Evolutionary conservation across 2,888 invertebrate genomes (phyloP).

Genomic region (Caenorhabditis becei): DNA sequence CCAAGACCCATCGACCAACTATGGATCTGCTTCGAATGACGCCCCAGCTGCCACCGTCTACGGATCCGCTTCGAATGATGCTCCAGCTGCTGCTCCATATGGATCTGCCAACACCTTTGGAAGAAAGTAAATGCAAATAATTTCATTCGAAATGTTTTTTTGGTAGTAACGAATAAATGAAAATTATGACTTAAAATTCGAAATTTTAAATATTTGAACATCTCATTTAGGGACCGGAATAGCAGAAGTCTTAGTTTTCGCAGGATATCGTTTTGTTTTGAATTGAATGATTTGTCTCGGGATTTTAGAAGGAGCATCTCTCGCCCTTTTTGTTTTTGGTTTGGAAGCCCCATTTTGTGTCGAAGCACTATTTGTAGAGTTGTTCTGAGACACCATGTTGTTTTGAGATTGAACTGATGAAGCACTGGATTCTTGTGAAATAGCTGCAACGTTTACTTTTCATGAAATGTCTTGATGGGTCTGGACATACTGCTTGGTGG

Average conservation of each 20-base stretch:
- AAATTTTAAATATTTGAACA: background rate
- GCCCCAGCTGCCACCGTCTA: conserved; percentile 18
- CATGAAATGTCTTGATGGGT: background rate
- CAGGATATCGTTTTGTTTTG: conserved; percentile 17
- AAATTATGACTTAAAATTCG: too few relatives aligned
- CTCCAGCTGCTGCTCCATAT: background rate
- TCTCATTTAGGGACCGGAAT: background rate
- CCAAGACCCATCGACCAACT: conserved; percentile 22
- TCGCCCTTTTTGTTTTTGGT: background rate
- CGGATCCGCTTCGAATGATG: conserved; percentile 3
- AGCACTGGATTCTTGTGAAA: conserved; percentile 23
- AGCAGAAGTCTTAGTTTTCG: background rate
- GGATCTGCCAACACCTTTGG: conserved; percentile 39
- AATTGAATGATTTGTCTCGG: conserved; percentile 50
- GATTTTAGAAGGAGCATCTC: conserved; percentile 33
- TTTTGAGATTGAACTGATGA: conserved; percentile 13
- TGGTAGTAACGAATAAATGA: conserved; percentile 2
- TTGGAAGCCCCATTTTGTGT: conserved; percentile 26
- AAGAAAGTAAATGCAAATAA: conserved; percentile 17
- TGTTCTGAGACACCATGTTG: background rate
- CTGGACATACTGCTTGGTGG: conserved; percentile 33
- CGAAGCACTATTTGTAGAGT: conserved; percentile 8
- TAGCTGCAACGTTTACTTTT: conserved; percentile 17
- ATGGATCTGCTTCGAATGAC: conserved; percentile 34
- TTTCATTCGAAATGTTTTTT: background rate